Evolutionary conservation across 2,888 invertebrate species (phyloP).

Genomic region (Ectemnius lituratus): DNA sequence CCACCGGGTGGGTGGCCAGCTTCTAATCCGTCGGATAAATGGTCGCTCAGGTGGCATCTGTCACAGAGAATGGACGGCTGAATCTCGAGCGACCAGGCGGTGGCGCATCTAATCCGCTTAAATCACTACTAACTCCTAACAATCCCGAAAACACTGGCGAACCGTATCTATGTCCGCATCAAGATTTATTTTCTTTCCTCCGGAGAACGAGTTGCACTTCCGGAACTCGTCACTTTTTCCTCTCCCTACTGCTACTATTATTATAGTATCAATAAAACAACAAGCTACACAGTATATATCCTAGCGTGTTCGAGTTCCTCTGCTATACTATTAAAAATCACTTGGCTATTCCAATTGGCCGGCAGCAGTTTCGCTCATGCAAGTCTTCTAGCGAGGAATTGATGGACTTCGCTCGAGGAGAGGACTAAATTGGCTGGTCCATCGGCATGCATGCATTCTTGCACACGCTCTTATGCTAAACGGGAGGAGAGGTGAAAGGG

Average conservation of each 20-base stretch:
- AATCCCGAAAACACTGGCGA: neutral
- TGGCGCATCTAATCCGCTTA: neutral
- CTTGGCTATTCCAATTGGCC: too few relatives aligned
- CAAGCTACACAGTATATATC: too few relatives aligned
- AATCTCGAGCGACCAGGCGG: neutral
- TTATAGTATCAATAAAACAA: too few relatives aligned
- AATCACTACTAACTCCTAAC: neutral
- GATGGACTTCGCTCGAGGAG: too few relatives aligned
- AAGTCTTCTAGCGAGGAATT: too few relatives aligned
- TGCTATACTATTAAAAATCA: too few relatives aligned
- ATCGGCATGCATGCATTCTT: neutral
- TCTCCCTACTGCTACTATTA: too few relatives aligned
- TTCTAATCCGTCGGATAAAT: slow-evolving; percentile 30
- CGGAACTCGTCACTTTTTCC: neutral
- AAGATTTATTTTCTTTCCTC: neutral
- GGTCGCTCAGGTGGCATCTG: slow-evolving; percentile 26
- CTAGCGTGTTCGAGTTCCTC: too few relatives aligned
- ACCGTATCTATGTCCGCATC: too few relatives aligned
- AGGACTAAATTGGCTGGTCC: neutral
- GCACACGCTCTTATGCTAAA: too few relatives aligned
- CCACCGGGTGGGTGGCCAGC: slow-evolving; percentile 20
- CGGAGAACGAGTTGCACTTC: neutral
- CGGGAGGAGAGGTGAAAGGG: neutral
- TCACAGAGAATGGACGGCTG: slow-evolving; percentile 15
- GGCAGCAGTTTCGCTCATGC: too few relatives aligned